Conservation (phyloP, 2,113 vertebrate species). For the Thomomys bottae region DNA sequence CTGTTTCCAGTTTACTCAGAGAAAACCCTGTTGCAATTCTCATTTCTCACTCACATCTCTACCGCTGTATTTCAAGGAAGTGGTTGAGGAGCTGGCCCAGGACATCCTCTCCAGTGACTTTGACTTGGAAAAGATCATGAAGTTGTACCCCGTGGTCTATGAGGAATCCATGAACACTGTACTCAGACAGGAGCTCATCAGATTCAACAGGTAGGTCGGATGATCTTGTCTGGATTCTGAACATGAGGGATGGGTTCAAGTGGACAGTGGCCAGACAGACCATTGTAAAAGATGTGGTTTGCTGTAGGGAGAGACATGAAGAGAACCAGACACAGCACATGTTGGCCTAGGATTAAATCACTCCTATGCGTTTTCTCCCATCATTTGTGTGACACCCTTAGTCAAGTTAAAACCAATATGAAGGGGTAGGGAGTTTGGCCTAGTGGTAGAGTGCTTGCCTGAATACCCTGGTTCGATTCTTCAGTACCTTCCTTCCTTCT, state of each 20-base stretch:
- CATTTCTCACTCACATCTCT: constrained; percentile 44
- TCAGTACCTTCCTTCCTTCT: too few relatives aligned
- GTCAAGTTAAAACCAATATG: not conserved
- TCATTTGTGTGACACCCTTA: not conserved
- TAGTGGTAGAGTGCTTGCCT: too few relatives aligned
- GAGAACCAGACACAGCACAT: not conserved
- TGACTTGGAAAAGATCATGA: constrained; percentile 88
- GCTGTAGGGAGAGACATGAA: not conserved
- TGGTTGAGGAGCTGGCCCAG: constrained; percentile 91
- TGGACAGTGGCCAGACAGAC: not conserved
- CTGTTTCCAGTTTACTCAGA: not conserved
- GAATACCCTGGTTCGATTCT: too few relatives aligned
- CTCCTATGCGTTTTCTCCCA: not conserved
- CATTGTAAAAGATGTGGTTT: not conserved
- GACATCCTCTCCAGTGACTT: constrained; percentile 91
- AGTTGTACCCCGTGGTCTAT: constrained; percentile 92
- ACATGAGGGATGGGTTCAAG: not conserved
- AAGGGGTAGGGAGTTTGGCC: too few relatives aligned
- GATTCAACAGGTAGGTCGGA: constrained; percentile 92
- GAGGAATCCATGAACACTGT: constrained; percentile 97
- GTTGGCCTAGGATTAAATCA: not conserved
- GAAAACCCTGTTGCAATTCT: not conserved
- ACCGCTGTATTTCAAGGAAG: constrained; percentile 86
- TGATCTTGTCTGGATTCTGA: not conserved
- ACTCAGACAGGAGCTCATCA: constrained; percentile 93